A percentile compares a stretch with the other conserved stretches of the same genome.
These are phyloP conservation scores for Bambusicola thoracicus DNA, from an alignment of 2,113 vertebrate species.

Conservation along the genomic window DNA sequence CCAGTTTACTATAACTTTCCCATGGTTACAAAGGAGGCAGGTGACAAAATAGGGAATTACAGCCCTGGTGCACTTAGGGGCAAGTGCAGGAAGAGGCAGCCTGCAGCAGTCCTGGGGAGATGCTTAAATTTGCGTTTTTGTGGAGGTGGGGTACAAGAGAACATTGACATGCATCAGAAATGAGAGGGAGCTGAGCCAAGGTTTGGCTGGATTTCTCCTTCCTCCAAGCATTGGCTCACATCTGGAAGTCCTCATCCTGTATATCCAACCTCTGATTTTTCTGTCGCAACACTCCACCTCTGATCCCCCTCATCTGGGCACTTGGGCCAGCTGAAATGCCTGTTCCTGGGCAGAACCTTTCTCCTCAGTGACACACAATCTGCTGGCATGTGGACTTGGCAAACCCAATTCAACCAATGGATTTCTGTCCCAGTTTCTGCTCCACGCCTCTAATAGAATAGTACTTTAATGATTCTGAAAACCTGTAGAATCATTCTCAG, in stretches of 20 bases:
- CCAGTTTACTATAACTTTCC: neutral
- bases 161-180: neutral
- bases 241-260: neutral
- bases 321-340: neutral
- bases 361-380: neutral
- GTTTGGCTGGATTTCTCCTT: neutral
- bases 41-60: neutral
- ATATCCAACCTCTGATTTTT: neutral
- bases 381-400: fast-evolving
- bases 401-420: neutral
- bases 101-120: neutral
- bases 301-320: fast-evolving
- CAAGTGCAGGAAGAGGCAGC: neutral
- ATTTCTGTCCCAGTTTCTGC: neutral
- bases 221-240: neutral
- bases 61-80: neutral
- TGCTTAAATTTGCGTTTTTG: neutral
- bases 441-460: neutral
- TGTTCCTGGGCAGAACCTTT: neutral
- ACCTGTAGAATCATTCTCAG: neutral
- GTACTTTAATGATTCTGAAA: neutral
- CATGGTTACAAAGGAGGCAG: neutral
- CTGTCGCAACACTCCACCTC: neutral
- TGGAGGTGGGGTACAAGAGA: neutral
- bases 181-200: neutral